Percentiles rank a stretch among this genome's conserved stretches.
phyloP scores from a whole-genome alignment of 2,888 invertebrate species.

The Lasioglossum malachurum region DNA sequence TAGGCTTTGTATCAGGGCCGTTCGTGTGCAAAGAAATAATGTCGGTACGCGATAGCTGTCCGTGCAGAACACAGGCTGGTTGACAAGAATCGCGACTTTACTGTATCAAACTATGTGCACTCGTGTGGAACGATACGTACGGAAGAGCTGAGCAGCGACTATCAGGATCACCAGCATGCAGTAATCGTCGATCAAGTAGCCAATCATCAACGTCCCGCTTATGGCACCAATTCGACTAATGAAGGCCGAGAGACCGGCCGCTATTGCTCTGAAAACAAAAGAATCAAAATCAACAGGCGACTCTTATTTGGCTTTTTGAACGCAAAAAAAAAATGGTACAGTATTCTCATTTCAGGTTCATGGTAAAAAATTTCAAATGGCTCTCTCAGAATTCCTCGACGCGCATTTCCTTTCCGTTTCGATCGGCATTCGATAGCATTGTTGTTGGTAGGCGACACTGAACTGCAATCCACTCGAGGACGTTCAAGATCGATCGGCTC shows the following conservation, averaged over 20 bases:
- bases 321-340: neutral
- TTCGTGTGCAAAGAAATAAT: no score
- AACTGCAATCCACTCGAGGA: neutral
- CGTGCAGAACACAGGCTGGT: no score
- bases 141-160: slow-evolving; percentile 89
- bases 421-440: neutral
- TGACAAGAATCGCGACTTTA: no score
- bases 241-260: slow-evolving; percentile 85
- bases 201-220: slow-evolving; percentile 91
- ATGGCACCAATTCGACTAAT: slow-evolving; percentile 91
- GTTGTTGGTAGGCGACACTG: neutral
- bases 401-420: neutral
- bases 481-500: slow-evolving; percentile 12
- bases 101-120: neutral
- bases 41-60: no score
- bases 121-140: slow-evolving; percentile 86
- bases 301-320: neutral
- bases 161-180: slow-evolving; percentile 88
- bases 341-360: neutral
- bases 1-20: no score
- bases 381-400: neutral
- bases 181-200: slow-evolving; percentile 92
- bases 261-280: slow-evolving; percentile 67
- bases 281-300: neutral
- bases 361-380: neutral